A percentile compares a stretch with the other conserved stretches of the same genome.
phyloP scores from a whole-genome alignment of 2,888 invertebrate species.

The Corbicula japonica region DNA sequence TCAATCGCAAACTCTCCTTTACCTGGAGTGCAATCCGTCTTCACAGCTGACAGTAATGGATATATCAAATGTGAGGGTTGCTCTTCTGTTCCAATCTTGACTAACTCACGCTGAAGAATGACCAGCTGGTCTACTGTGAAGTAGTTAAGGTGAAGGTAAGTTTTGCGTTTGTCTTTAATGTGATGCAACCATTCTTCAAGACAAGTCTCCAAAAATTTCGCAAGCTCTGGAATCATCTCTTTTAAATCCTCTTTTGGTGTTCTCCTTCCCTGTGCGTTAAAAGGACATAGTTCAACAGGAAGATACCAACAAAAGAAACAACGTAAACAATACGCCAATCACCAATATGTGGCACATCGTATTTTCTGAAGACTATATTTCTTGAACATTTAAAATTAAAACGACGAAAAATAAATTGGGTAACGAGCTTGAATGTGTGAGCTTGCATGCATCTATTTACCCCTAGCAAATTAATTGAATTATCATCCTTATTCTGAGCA shows the following conservation, averaged over 20 bases:
- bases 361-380: no score
- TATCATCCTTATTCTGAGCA: no score
- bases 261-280: slow-evolving; percentile 21
- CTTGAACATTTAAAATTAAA: no score
- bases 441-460: no score
- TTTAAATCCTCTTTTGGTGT: slow-evolving; percentile 50
- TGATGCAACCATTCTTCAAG: slow-evolving; percentile 73
- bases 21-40: slow-evolving; percentile 62
- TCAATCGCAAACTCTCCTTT: neutral
- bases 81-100: slow-evolving; percentile 65
- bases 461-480: no score
- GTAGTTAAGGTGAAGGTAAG: slow-evolving; percentile 76
- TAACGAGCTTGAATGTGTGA: no score
- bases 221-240: slow-evolving; percentile 70
- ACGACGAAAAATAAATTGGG: no score
- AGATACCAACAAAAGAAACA: no score
- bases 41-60: slow-evolving; percentile 72
- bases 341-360: no score
- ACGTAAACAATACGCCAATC: no score
- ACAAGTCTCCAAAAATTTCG: slow-evolving; percentile 75
- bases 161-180: slow-evolving; percentile 67
- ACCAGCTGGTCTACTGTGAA: slow-evolving; percentile 82
- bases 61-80: slow-evolving; percentile 61
- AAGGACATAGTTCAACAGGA: no score
- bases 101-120: slow-evolving; percentile 76